A percentile compares a stretch with the other conserved stretches of the same genome.
Evolutionary conservation across 64 coral and sea anemone species (phyloP).

Genomic region (Pocillopora damicornis): DNA sequence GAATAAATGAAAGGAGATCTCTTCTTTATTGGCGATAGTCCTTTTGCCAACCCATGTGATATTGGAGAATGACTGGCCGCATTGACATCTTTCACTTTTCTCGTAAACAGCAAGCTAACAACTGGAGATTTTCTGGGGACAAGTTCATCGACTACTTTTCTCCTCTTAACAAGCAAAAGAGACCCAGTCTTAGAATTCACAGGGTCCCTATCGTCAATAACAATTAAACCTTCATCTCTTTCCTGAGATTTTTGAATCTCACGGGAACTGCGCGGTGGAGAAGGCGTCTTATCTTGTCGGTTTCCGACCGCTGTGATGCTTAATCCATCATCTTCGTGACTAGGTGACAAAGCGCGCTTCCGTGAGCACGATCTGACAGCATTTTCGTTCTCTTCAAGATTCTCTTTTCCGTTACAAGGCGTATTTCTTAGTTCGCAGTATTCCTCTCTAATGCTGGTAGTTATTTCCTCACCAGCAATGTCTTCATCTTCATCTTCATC

Average conservation of each 20-base stretch:
- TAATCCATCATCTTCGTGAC: conserved; percentile 1
- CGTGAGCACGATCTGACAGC: neutral
- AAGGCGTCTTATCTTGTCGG: conserved; percentile 3
- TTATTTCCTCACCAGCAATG: neutral
- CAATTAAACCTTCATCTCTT: conserved; percentile 47
- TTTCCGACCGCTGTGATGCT: neutral
- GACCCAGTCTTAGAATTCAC: conserved; percentile 15
- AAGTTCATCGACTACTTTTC: conserved; percentile 31
- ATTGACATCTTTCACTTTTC: neutral
- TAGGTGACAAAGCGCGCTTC: neutral
- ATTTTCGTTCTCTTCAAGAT: neutral
- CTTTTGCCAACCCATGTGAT: neutral
- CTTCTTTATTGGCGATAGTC: neutral
- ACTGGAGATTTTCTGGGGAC: conserved; percentile 60
- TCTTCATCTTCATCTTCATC: conserved; percentile 47
- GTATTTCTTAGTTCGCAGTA: neutral
- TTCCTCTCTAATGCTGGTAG: neutral
- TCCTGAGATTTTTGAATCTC: neutral
- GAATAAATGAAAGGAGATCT: conserved; percentile 18
- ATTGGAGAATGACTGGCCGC: neutral
- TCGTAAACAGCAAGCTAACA: conserved; percentile 50
- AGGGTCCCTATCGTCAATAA: conserved; percentile 31
- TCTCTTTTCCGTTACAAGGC: neutral
- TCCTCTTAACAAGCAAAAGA: conserved; percentile 36
- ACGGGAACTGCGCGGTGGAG: neutral